A percentile compares a stretch with the other conserved stretches of the same genome.
Evolutionary conservation across 2,113 vertebrate species (phyloP).

Genomic region (Procavia capensis): DNA sequence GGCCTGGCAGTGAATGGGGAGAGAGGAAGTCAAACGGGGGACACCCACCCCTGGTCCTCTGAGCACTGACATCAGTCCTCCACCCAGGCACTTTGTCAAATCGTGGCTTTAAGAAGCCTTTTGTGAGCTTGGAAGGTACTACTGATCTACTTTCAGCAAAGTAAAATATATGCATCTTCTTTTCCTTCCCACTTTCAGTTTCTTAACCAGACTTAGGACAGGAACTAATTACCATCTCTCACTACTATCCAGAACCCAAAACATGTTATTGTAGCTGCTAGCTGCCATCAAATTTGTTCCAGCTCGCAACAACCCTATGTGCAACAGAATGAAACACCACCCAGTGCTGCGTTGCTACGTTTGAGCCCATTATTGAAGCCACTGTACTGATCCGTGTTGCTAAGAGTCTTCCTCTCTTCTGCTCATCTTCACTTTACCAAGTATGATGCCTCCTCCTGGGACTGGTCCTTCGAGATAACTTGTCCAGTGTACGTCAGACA

Average conservation of each 20-base stretch:
- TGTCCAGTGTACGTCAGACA: too few species aligned
- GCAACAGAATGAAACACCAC: too few species aligned
- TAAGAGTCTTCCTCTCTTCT: too few species aligned
- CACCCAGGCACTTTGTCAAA: constrained; percentile 23
- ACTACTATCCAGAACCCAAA: neutral
- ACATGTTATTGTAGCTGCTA: too few species aligned
- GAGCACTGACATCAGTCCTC: constrained; percentile 57
- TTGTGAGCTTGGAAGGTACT: neutral
- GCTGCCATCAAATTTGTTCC: too few species aligned
- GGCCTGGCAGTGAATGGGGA: constrained; percentile 77
- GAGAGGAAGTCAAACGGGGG: constrained; percentile 71
- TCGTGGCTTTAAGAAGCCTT: constrained; percentile 47
- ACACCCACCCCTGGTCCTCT: constrained; percentile 60
- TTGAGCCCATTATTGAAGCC: too few species aligned
- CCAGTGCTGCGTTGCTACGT: too few species aligned
- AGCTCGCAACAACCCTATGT: too few species aligned
- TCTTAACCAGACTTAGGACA: neutral
- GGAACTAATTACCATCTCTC: neutral
- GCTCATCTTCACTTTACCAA: too few species aligned
- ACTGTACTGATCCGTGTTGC: too few species aligned
- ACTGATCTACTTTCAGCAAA: neutral
- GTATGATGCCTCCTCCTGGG: too few species aligned
- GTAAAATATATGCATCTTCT: neutral
- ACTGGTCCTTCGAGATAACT: too few species aligned
- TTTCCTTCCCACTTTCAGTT: neutral